phyloP scores from a whole-genome alignment of 2,888 invertebrate species.

The Amphipyra berbera region DNA sequence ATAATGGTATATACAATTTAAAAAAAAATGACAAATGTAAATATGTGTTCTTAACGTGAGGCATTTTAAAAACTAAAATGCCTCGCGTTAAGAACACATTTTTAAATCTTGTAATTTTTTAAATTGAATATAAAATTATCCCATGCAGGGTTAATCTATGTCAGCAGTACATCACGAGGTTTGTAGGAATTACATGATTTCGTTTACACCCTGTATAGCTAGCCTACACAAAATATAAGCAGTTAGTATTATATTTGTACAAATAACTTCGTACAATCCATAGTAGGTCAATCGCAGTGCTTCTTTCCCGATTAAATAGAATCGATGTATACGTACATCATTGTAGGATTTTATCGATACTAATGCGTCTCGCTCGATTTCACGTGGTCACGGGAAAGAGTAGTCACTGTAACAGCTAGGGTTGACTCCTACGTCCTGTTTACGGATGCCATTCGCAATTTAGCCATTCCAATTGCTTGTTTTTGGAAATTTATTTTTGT shows the following conservation, averaged over 20 bases:
- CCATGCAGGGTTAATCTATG: no score
- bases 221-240: no score
- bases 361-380: conserved; percentile 74
- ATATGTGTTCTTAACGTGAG: no score
- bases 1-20: no score
- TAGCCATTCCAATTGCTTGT: conserved; percentile 36
- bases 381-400: conserved; percentile 62
- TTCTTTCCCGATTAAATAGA: conserved; percentile 42
- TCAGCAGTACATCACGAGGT: no score
- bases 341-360: conserved; percentile 63
- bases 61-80: no score
- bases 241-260: neutral
- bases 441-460: conserved; percentile 45
- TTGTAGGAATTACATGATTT: no score
- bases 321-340: conserved; percentile 46
- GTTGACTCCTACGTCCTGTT: conserved; percentile 46
- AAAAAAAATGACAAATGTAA: no score
- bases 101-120: no score
- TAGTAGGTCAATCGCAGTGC: conserved; percentile 30
- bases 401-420: conserved; percentile 52
- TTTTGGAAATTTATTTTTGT: conserved; percentile 34
- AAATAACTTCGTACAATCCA: conserved; percentile 9
- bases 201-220: no score
- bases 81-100: no score
- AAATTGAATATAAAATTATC: no score